Conservation (phyloP, 2,797 vertebrate species). For the Emys orbicularis region DNA sequence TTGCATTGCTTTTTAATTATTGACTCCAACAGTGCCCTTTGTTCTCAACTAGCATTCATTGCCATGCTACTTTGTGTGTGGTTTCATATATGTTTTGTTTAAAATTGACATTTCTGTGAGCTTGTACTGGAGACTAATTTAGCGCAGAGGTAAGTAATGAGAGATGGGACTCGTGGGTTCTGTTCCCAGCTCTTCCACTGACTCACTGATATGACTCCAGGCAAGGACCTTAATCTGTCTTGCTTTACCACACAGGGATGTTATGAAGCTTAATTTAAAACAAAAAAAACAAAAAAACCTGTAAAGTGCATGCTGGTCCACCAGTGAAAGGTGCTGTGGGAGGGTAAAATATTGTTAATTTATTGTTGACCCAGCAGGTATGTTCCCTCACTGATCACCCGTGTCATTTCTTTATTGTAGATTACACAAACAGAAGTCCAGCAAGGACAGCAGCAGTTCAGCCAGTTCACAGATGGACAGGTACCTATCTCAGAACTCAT, state of each 20-base stretch:
- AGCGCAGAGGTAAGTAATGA: neutral
- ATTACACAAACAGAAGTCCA: conserved; percentile 97
- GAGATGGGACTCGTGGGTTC: neutral
- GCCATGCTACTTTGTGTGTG: neutral
- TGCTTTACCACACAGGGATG: rapidly evolving
- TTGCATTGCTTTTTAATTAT: neutral
- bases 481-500: conserved; percentile 71
- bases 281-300: neutral
- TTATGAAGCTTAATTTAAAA: neutral
- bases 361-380: conserved; percentile 52
- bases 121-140: neutral
- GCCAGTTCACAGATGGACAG: conserved; percentile 99
- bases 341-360: conserved; percentile 44
- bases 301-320: neutral
- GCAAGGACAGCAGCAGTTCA: conserved; percentile 97
- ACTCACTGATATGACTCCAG: neutral
- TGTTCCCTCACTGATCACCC: neutral
- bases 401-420: conserved; percentile 78
- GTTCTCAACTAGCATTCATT: neutral
- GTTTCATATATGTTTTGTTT: neutral
- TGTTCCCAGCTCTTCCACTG: neutral
- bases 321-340: neutral
- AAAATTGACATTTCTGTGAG: neutral
- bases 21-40: neutral
- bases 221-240: neutral